These are phyloP conservation scores for Meles meles DNA, from an alignment of 2,113 vertebrate species.

Conservation along the genomic window DNA sequence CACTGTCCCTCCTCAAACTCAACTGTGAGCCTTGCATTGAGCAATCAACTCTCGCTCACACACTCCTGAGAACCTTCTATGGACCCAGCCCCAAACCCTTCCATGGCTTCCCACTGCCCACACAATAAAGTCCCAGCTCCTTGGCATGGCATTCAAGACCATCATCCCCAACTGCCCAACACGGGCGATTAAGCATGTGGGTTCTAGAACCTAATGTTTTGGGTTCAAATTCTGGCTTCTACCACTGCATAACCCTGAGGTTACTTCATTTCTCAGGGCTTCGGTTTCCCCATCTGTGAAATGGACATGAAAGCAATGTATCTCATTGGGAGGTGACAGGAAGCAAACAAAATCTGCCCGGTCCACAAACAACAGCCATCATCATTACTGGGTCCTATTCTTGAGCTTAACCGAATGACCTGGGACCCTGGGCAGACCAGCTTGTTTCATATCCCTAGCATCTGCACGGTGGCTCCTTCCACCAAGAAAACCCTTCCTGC, in stretches of 20 bases:
- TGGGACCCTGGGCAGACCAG: not conserved
- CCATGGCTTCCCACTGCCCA: not conserved
- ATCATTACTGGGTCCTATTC: not conserved
- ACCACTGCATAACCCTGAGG: not conserved
- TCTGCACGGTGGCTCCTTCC: not conserved
- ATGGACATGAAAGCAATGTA: not conserved
- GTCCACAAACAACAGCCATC: not conserved
- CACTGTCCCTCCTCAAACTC: not conserved
- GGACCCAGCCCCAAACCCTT: not conserved
- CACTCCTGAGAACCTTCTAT: not conserved
- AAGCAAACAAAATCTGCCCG: not conserved
- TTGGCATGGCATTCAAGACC: not conserved
- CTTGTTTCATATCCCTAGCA: not conserved
- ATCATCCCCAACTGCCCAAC: not conserved
- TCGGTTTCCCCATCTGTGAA: slow-evolving; percentile 23
- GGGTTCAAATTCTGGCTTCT: slow-evolving; percentile 1
- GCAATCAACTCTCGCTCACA: not conserved
- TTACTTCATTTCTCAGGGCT: not conserved
- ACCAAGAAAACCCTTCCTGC: not conserved
- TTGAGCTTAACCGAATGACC: not conserved
- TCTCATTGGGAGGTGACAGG: not conserved
- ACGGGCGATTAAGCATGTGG: not conserved
- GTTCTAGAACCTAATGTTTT: slow-evolving; percentile 5
- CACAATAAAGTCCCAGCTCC: not conserved
- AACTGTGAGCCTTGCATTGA: not conserved